A percentile compares a stretch with the other conserved stretches of the same genome.
phyloP scores from a whole-genome alignment of 2,888 invertebrate genomes.

The Aporophyla nigra region DNA sequence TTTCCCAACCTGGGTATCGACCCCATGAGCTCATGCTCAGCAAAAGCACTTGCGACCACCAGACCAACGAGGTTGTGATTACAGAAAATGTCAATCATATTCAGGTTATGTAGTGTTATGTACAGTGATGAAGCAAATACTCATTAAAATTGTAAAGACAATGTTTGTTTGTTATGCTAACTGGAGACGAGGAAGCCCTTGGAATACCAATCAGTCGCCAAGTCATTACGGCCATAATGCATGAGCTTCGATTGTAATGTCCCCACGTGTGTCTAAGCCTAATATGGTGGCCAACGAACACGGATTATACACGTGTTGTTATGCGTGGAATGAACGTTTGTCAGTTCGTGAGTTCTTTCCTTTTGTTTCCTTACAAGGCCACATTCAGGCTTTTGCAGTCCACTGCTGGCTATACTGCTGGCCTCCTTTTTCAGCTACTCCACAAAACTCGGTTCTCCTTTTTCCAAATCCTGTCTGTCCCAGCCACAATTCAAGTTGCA shows the following conservation, averaged over 20 bases:
- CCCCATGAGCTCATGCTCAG: no score
- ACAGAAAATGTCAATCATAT: constrained; percentile 35
- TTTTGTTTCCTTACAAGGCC: constrained; percentile 52
- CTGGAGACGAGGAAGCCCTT: constrained; percentile 63
- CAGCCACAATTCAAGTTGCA: background rate
- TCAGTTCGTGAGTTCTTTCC: constrained; percentile 37
- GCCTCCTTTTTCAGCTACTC: background rate
- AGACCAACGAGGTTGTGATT: background rate
- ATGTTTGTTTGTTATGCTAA: constrained; percentile 65
- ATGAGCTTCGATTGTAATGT: constrained; percentile 54
- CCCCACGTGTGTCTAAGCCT: constrained; percentile 48
- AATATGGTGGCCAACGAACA: constrained; percentile 42
- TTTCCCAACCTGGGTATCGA: no score
- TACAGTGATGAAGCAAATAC: constrained; percentile 53
- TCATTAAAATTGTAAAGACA: constrained; percentile 66
- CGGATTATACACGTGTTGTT: constrained; percentile 50
- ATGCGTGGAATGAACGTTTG: constrained; percentile 12
- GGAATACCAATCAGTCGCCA: constrained; percentile 70
- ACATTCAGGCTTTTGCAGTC: background rate
- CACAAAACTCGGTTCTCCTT: background rate
- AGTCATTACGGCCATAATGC: constrained; percentile 63
- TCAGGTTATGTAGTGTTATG: constrained; percentile 39
- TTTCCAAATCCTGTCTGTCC: background rate
- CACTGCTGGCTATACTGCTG: background rate
- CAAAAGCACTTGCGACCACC: no score